Percentiles rank a stretch among this genome's conserved stretches.
phyloP scores from a whole-genome alignment of 2,797 vertebrate genomes.

The Coracias cyanogaster region DNA sequence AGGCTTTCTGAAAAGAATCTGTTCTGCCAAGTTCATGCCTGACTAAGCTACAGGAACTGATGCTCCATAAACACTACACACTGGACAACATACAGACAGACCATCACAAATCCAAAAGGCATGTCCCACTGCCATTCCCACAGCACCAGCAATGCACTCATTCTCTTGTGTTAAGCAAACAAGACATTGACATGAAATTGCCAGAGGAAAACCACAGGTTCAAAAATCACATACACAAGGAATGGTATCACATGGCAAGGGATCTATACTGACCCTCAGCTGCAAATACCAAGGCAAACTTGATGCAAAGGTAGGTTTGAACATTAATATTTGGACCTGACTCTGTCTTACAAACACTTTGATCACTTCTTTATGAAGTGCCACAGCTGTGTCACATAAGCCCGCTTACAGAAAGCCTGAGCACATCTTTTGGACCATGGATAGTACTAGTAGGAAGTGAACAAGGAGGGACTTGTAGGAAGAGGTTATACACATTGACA shows the following conservation, averaged over 20 bases:
- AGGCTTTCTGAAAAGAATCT: not conserved
- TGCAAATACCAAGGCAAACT: not conserved
- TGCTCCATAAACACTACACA: not conserved
- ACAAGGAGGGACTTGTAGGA: not conserved
- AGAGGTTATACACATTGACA: not conserved
- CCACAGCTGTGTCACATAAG: rapidly evolving
- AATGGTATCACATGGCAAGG: not conserved
- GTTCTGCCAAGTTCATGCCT: not conserved
- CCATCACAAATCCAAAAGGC: not conserved
- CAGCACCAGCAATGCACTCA: not conserved
- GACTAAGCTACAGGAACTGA: not conserved
- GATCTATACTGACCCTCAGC: not conserved
- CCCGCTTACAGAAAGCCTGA: not conserved
- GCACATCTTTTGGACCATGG: not conserved
- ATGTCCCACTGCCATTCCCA: not conserved
- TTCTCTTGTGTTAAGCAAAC: not conserved
- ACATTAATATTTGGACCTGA: not conserved
- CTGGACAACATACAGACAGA: not conserved
- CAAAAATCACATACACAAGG: not conserved
- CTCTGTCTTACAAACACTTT: not conserved
- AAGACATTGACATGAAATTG: not conserved
- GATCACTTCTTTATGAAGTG: not conserved
- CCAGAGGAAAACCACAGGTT: not conserved
- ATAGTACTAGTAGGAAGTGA: not conserved
- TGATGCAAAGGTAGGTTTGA: not conserved